phyloP scores from a whole-genome alignment of 2,113 vertebrate genomes.

The Morone saxatilis region DNA sequence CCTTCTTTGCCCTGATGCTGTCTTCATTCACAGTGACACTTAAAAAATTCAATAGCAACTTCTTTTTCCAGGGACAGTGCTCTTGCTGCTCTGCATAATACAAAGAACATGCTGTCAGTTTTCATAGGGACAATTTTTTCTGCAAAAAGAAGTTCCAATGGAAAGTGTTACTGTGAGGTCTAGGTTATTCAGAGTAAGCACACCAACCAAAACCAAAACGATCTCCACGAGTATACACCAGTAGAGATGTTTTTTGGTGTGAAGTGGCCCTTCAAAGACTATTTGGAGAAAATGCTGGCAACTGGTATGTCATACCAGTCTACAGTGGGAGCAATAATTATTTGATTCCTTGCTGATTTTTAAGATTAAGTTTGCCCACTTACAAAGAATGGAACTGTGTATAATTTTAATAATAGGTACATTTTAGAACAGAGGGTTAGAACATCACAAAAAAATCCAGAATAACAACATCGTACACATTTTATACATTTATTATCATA shows the following conservation, averaged over 20 bases:
- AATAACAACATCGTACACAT: too few relatives aligned
- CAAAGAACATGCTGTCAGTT: conserved; percentile 7
- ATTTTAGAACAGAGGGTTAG: too few relatives aligned
- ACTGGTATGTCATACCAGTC: not conserved
- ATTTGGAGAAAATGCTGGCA: not conserved
- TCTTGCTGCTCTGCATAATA: conserved; percentile 9
- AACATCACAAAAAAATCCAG: too few relatives aligned
- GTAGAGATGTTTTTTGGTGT: not conserved
- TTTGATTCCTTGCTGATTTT: too few relatives aligned
- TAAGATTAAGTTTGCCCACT: too few relatives aligned
- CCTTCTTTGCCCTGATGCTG: not conserved
- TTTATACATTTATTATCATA: too few relatives aligned
- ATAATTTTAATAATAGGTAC: too few relatives aligned
- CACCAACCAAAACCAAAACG: not conserved
- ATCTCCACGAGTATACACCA: not conserved
- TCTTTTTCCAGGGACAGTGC: not conserved
- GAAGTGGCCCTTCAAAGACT: not conserved
- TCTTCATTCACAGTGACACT: conserved; percentile 11
- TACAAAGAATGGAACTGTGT: too few relatives aligned
- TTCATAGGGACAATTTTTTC: too few relatives aligned
- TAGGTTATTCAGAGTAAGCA: not conserved
- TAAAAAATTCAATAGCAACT: conserved; percentile 6
- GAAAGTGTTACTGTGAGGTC: not conserved
- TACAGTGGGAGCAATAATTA: not conserved
- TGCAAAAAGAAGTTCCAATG: not conserved